Percentiles rank a stretch among this genome's conserved stretches.
Conservation (phyloP, 2,797 vertebrate species). For the Agapornis canus region DNA sequence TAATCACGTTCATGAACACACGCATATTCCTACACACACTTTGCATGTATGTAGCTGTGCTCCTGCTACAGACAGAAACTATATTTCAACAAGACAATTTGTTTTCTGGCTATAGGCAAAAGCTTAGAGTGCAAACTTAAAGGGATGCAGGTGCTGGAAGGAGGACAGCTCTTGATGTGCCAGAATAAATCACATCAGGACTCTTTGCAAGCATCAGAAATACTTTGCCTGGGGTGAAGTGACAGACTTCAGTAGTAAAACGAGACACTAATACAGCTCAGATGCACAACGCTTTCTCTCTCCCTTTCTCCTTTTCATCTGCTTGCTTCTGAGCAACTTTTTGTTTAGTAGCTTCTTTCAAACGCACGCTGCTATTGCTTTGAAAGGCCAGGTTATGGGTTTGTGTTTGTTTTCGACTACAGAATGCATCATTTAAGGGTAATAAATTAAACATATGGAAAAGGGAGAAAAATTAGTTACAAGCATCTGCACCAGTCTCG, state of each 20-base stretch:
- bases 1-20: neutral
- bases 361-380: neutral
- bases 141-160: neutral
- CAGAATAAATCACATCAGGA: conserved; percentile 52
- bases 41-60: neutral
- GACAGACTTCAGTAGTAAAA: conserved; percentile 18
- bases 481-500: conserved; percentile 33
- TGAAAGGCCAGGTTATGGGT: conserved; percentile 25
- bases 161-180: neutral
- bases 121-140: neutral
- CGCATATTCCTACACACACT: neutral
- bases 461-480: conserved; percentile 51
- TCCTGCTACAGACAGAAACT: neutral
- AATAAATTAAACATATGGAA: conserved; percentile 55
- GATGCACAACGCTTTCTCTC: neutral
- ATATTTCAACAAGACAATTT: neutral
- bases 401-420: conserved; percentile 48
- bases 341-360: neutral
- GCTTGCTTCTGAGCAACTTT: conserved; percentile 3
- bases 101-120: neutral
- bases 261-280: neutral
- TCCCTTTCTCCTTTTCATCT: neutral
- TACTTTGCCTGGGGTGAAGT: conserved; percentile 28
- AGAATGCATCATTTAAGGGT: conserved; percentile 53
- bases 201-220: neutral